Evolutionary conservation across 2,113 vertebrate genomes (phyloP).

Genomic region (Acanthochromis polyacanthus): DNA sequence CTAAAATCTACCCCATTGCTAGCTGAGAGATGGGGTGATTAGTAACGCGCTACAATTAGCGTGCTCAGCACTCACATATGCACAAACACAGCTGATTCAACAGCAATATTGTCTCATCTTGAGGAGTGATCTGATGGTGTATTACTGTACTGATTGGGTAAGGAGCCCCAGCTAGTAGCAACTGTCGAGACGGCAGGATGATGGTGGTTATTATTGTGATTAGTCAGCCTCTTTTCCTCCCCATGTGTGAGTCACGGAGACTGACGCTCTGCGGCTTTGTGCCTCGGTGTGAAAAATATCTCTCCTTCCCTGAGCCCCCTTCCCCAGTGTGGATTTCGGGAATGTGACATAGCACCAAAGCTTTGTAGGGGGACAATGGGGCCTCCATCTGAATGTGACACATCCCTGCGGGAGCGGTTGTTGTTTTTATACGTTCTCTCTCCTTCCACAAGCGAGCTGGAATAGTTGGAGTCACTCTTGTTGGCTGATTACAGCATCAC

Average conservation of each 20-base stretch:
- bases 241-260: constrained; percentile 74
- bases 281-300: constrained; percentile 76
- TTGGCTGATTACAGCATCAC: background rate
- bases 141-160: constrained; percentile 32
- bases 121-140: constrained; percentile 61
- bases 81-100: constrained; percentile 61
- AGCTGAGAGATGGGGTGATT: constrained; percentile 72
- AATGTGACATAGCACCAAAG: constrained; percentile 67
- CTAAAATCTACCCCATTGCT: constrained; percentile 64
- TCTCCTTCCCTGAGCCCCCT: constrained; percentile 63
- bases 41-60: constrained; percentile 64
- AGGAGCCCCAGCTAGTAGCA: constrained; percentile 35
- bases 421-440: constrained; percentile 63
- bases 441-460: constrained; percentile 42
- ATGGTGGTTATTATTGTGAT: constrained; percentile 75
- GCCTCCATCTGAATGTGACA: constrained; percentile 70
- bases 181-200: constrained; percentile 74
- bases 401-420: constrained; percentile 67
- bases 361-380: constrained; percentile 67
- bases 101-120: constrained; percentile 55
- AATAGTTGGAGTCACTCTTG: constrained; percentile 40
- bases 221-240: constrained; percentile 80
- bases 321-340: constrained; percentile 64
- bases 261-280: constrained; percentile 69
- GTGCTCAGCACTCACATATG: constrained; percentile 51